These are phyloP conservation scores for Tragelaphus imberbis DNA, from an alignment of 2,113 vertebrate genomes.

Conservation along the genomic window DNA sequence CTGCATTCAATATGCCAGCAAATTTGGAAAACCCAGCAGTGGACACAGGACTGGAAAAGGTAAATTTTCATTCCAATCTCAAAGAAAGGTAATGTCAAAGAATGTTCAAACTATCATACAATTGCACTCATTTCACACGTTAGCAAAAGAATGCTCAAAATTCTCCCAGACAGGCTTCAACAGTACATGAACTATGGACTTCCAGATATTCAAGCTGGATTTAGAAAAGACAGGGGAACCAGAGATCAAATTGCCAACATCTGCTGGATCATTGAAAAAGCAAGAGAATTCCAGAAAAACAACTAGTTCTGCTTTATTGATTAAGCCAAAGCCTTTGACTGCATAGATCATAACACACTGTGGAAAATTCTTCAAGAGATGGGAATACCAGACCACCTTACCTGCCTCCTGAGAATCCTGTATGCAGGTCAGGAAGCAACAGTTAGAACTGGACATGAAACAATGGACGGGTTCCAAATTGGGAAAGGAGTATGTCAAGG, in stretches of 20 bases:
- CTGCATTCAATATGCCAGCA: not conserved
- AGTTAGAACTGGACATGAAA: not conserved
- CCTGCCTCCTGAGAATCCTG: not conserved
- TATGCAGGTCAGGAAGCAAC: not conserved
- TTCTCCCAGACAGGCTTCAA: not conserved
- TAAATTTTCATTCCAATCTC: not conserved
- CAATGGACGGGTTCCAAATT: not conserved
- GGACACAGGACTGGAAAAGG: not conserved
- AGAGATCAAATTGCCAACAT: not conserved
- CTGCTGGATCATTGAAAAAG: not conserved
- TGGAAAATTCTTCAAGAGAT: not conserved
- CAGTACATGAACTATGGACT: not conserved
- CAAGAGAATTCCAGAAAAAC: not conserved
- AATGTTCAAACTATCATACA: not conserved
- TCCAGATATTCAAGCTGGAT: not conserved
- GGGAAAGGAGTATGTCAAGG: fast-evolving
- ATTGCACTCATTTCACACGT: not conserved
- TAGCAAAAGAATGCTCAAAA: not conserved
- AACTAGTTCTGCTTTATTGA: not conserved
- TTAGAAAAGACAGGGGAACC: not conserved
- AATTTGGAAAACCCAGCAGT: not conserved
- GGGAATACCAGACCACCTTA: not conserved
- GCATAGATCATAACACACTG: not conserved
- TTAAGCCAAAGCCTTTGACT: not conserved
- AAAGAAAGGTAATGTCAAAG: not conserved